These are phyloP conservation scores for Syrista parreyssii DNA, from an alignment of 2,888 invertebrate species.

Conservation along the genomic window DNA sequence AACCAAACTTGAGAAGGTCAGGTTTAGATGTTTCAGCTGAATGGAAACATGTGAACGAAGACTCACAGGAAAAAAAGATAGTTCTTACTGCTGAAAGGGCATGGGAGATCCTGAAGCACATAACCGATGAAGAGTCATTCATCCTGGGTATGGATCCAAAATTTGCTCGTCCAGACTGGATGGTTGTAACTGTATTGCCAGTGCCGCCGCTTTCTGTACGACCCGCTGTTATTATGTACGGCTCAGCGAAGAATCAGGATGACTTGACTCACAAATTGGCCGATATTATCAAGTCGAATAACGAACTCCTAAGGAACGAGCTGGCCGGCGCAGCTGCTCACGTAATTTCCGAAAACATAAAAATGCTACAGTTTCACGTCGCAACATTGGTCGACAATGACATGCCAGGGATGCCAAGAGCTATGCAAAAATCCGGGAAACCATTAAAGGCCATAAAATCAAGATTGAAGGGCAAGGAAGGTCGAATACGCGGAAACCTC, in stretches of 20 bases:
- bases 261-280: slow-evolving; percentile 99
- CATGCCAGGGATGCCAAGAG: slow-evolving; percentile 97
- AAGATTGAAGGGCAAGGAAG: slow-evolving; percentile 97
- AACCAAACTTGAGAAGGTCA: slow-evolving; percentile 89
- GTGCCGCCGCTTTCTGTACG: slow-evolving; percentile 96
- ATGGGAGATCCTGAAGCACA: slow-evolving; percentile 96
- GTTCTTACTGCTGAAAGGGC: slow-evolving; percentile 94
- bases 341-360: slow-evolving; percentile 95
- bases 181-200: slow-evolving; percentile 97
- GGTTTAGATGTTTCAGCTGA: slow-evolving; percentile 96
- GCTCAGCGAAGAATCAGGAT: slow-evolving; percentile 98
- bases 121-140: slow-evolving; percentile 96
- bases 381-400: slow-evolving; percentile 99
- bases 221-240: slow-evolving; percentile 99
- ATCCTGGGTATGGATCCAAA: slow-evolving; percentile 97
- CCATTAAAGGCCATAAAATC: slow-evolving; percentile 98
- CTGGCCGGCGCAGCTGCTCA: slow-evolving; percentile 97
- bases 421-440: slow-evolving; percentile 99
- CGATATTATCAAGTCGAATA: slow-evolving; percentile 98
- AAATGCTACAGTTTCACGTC: slow-evolving; percentile 98
- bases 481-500: slow-evolving; percentile 97
- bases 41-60: slow-evolving; percentile 99
- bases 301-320: slow-evolving; percentile 94
- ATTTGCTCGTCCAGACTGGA: slow-evolving; percentile 98
- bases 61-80: slow-evolving; percentile 97